Percentiles rank a stretch among this genome's conserved stretches.
Evolutionary conservation across 2,888 invertebrate genomes (phyloP).

Genomic region (Caenorhabditis sp.): DNA sequence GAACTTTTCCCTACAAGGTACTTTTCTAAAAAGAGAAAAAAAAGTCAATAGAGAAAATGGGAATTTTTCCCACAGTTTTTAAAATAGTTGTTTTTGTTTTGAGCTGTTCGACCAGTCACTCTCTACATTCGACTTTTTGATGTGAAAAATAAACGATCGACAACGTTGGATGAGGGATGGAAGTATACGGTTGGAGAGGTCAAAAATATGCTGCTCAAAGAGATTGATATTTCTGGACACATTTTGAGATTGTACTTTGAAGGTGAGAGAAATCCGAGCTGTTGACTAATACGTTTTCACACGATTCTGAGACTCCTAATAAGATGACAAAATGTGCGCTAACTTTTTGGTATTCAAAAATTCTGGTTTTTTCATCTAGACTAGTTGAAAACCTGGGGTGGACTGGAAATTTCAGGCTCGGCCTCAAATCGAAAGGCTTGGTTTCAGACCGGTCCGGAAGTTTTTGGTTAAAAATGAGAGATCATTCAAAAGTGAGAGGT

Average conservation of each 20-base stretch:
- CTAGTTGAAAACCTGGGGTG: too few relatives aligned
- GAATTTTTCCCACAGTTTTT: background rate
- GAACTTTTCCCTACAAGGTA: background rate
- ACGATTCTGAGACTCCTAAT: background rate
- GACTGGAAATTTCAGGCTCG: too few relatives aligned
- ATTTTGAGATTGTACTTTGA: constrained; percentile 38
- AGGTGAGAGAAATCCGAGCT: constrained; percentile 10
- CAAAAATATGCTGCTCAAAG: constrained; percentile 27
- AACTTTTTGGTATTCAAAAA: too few relatives aligned
- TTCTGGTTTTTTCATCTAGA: too few relatives aligned
- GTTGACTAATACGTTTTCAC: background rate
- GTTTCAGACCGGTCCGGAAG: too few relatives aligned
- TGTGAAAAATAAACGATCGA: constrained; percentile 33
- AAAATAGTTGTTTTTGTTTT: constrained; percentile 6
- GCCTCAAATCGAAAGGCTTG: too few relatives aligned
- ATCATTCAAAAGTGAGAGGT: too few relatives aligned
- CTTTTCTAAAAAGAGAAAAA: background rate
- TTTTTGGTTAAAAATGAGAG: too few relatives aligned
- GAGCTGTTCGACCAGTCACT: constrained; percentile 25
- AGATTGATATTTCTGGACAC: constrained; percentile 33
- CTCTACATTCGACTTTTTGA: constrained; percentile 30
- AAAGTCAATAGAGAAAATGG: background rate
- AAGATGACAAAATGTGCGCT: too few relatives aligned
- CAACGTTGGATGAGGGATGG: constrained; percentile 34
- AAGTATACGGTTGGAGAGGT: constrained; percentile 37